These are phyloP conservation scores for Orthosia cruda DNA, from an alignment of 2,888 invertebrate genomes.

Conservation along the genomic window DNA sequence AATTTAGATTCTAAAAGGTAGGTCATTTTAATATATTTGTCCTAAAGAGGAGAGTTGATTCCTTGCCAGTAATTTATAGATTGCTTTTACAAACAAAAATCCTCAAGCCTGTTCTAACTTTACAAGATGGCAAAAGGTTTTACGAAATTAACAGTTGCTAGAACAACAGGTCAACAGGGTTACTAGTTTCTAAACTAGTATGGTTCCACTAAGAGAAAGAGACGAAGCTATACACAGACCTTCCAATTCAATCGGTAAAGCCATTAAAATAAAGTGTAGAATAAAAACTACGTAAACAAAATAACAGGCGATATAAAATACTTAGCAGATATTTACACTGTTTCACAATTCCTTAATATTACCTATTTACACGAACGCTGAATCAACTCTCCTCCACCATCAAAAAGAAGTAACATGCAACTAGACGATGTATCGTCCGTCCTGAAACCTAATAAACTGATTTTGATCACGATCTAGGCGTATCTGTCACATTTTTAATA, in stretches of 20 bases:
- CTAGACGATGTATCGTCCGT: not conserved
- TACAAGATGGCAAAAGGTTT: not conserved
- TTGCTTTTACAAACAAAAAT: not conserved
- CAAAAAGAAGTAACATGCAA: conserved; percentile 6
- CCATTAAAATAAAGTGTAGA: not conserved
- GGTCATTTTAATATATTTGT: conserved; percentile 18
- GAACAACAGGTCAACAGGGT: not conserved
- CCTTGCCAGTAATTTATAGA: not conserved
- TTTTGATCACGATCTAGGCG: not conserved
- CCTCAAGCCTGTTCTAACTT: not conserved
- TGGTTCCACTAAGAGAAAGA: too few species aligned
- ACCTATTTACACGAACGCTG: conserved; percentile 32
- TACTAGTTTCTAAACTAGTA: too few species aligned
- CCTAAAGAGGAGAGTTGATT: conserved; percentile 29
- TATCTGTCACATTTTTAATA: not conserved
- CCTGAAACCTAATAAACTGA: not conserved
- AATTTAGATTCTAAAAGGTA: conserved; percentile 9
- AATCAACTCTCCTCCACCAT: conserved; percentile 41
- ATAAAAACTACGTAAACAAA: not conserved
- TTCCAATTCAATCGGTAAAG: conserved; percentile 11
- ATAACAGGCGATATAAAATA: conserved; percentile 10
- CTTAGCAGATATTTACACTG: conserved; percentile 36
- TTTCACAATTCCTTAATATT: conserved; percentile 24
- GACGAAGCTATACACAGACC: too few species aligned
- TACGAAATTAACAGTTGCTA: too few species aligned